These are phyloP conservation scores for Tachystola acroxantha DNA, from an alignment of 2,888 invertebrate species.

Conservation along the genomic window DNA sequence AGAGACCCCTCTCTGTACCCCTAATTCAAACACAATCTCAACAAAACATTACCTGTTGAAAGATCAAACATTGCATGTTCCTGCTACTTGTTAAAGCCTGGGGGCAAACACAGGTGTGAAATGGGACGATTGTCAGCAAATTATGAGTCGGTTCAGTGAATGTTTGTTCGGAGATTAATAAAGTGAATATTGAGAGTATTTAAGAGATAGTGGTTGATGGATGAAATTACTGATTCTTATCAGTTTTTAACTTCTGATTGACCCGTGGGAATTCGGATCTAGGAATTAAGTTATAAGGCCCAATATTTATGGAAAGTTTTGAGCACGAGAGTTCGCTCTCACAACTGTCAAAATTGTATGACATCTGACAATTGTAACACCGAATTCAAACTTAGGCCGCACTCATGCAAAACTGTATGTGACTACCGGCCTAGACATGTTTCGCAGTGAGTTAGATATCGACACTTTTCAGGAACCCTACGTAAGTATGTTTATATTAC, in stretches of 20 bases:
- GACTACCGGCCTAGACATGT: no score
- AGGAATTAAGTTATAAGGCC: no score
- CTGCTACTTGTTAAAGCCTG: slow-evolving; percentile 45
- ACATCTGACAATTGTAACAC: no score
- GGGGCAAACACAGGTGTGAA: slow-evolving; percentile 64
- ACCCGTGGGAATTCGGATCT: background rate
- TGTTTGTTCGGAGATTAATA: slow-evolving; percentile 4
- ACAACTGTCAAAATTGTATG: no score
- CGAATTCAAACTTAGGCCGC: no score
- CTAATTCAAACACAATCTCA: slow-evolving; percentile 2
- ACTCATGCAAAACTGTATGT: no score
- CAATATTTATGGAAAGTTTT: no score
- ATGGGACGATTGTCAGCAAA: slow-evolving; percentile 2
- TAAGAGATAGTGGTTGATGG: background rate
- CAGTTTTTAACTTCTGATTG: background rate
- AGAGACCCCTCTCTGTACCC: background rate
- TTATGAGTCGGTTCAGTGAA: slow-evolving; percentile 27
- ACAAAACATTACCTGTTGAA: slow-evolving; percentile 31
- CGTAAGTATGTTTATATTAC: no score
- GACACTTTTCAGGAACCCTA: no score
- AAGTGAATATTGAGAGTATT: background rate
- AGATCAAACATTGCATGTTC: slow-evolving; percentile 13
- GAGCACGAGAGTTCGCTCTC: no score
- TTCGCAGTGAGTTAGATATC: no score
- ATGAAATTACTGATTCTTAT: background rate